phyloP scores from a whole-genome alignment of 2,797 vertebrate genomes.

The Rhynchotus rufescens region DNA sequence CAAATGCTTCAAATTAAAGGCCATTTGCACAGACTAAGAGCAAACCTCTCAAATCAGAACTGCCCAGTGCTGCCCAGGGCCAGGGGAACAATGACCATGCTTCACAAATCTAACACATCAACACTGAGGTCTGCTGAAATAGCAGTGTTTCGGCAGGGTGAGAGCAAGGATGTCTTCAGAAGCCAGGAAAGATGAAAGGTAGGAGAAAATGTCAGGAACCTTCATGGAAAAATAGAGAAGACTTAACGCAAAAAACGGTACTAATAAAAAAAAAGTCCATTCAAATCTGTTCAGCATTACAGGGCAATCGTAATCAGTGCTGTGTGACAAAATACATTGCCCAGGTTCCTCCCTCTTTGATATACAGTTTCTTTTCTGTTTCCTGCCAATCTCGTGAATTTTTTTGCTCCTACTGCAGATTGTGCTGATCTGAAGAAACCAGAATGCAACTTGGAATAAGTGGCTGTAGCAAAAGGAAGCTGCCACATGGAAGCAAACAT shows the following conservation, averaged over 20 bases:
- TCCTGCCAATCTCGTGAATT: neutral
- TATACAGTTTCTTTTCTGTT: neutral
- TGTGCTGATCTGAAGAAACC: neutral
- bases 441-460: neutral
- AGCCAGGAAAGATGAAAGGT: neutral
- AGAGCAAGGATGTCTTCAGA: neutral
- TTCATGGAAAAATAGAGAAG: neutral
- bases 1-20: neutral
- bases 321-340: neutral
- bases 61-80: neutral
- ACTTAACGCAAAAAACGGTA: neutral
- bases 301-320: neutral
- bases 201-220: neutral
- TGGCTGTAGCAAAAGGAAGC: neutral
- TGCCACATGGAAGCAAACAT: neutral
- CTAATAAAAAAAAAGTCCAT: neutral
- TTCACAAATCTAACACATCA: rapidly evolving
- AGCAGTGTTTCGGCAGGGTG: rapidly evolving
- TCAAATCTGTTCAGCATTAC: neutral
- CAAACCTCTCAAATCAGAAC: neutral
- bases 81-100: neutral
- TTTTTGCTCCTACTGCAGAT: neutral
- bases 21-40: neutral
- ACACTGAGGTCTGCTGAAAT: neutral
- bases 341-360: neutral